A percentile compares a stretch with the other conserved stretches of the same genome.
Evolutionary conservation across 2,113 vertebrate genomes (phyloP).

Genomic region (Hydrolagus affinis): DNA sequence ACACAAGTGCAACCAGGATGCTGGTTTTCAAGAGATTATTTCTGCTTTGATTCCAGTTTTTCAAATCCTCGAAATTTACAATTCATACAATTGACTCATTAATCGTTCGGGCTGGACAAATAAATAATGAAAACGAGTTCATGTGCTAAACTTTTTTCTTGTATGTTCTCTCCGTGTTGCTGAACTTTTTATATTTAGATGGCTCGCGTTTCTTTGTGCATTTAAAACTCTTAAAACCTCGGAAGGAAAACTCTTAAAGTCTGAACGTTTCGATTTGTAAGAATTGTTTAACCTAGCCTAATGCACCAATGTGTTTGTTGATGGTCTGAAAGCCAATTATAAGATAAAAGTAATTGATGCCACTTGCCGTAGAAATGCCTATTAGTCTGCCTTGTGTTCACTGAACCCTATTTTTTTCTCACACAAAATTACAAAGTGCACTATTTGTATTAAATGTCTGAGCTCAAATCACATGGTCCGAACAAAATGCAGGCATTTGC

Average conservation of each 20-base stretch:
- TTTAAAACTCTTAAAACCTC: not conserved
- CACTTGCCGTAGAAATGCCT: not conserved
- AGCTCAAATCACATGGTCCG: not conserved
- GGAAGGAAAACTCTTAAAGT: too few relatives aligned
- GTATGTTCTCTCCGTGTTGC: not conserved
- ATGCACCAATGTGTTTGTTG: not conserved
- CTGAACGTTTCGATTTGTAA: not conserved
- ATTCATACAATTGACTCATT: not conserved
- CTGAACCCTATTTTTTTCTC: not conserved
- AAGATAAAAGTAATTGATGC: not conserved
- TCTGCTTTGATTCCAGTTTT: not conserved
- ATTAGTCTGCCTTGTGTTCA: not conserved
- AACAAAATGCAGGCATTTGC: not conserved
- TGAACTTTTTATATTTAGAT: too few relatives aligned
- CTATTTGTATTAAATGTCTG: not conserved
- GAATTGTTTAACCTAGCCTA: not conserved
- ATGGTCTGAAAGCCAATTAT: not conserved
- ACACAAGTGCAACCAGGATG: constrained; percentile 12
- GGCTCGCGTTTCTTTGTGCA: not conserved
- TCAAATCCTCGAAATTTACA: not conserved
- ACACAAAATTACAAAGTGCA: not conserved
- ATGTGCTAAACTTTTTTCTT: not conserved
- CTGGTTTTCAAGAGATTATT: not conserved
- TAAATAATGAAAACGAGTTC: not conserved
- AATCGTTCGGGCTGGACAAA: not conserved